These are phyloP conservation scores for Bucco capensis DNA, from an alignment of 2,113 vertebrate genomes.

Conservation along the genomic window DNA sequence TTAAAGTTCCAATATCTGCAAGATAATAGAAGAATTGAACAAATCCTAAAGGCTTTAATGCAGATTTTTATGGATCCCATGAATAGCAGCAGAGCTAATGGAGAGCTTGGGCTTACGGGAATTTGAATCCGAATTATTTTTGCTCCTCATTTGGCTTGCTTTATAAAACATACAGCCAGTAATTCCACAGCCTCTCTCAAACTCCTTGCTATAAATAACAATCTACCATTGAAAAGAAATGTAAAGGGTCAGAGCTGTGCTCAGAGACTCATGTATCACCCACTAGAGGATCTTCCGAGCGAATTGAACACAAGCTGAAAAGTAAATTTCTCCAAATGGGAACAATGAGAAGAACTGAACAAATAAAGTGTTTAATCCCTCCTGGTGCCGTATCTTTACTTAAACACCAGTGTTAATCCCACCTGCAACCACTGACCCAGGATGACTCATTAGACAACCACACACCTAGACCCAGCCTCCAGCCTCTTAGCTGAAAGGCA, in stretches of 20 bases:
- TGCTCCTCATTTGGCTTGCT: background rate
- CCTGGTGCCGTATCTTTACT: background rate
- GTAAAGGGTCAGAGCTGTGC: background rate
- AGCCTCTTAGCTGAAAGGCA: background rate
- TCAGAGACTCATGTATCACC: background rate
- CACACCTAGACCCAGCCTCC: background rate
- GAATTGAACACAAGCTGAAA: background rate
- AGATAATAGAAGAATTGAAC: background rate
- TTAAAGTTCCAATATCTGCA: background rate
- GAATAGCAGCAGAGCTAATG: background rate
- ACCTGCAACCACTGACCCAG: background rate
- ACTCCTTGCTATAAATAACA: background rate
- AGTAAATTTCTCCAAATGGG: background rate
- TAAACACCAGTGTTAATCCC: background rate
- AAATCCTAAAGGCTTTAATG: background rate
- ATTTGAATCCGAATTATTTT: background rate
- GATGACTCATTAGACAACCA: background rate
- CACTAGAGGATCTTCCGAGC: background rate
- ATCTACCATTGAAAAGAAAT: slow-evolving; percentile 11
- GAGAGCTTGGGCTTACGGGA: background rate
- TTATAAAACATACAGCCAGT: background rate
- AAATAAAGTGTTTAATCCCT: background rate
- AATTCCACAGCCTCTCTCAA: background rate
- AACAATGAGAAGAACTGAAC: background rate
- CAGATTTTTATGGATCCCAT: background rate